Percentiles rank a stretch among this genome's conserved stretches.
These are phyloP conservation scores for Drosophila subquinaria DNA, from an alignment of 2,888 invertebrate genomes.

Conservation along the genomic window DNA sequence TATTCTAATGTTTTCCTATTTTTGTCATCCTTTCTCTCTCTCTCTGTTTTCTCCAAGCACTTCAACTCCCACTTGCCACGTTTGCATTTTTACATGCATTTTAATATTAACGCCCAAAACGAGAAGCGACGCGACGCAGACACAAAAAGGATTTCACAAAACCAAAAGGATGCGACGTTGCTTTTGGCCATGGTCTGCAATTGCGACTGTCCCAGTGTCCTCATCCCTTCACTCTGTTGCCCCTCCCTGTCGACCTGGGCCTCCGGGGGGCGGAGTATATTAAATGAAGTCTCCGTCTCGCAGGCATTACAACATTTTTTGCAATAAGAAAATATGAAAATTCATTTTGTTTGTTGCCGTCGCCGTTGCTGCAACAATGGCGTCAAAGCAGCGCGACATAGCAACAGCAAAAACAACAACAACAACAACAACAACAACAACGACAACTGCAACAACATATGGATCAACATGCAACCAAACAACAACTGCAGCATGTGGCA, in stretches of 20 bases:
- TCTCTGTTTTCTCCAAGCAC: background rate
- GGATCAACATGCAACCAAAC: slow-evolving; percentile 39
- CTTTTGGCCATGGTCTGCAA: slow-evolving; percentile 74
- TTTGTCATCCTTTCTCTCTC: too few relatives aligned
- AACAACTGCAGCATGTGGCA: slow-evolving; percentile 63
- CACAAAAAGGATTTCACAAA: slow-evolving; percentile 73
- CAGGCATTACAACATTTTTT: slow-evolving; percentile 33
- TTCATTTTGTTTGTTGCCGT: slow-evolving; percentile 62
- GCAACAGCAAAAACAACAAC: slow-evolving; percentile 27
- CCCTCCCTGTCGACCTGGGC: slow-evolving; percentile 7
- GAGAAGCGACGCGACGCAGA: slow-evolving; percentile 69
- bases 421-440: slow-evolving; percentile 24
- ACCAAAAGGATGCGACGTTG: slow-evolving; percentile 77
- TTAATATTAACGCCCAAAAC: slow-evolving; percentile 75
- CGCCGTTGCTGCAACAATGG: slow-evolving; percentile 71
- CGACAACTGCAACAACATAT: slow-evolving; percentile 27
- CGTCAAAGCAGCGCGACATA: slow-evolving; percentile 67
- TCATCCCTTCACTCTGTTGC: background rate
- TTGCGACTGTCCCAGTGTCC: slow-evolving; percentile 58
- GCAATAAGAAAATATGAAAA: slow-evolving; percentile 78
- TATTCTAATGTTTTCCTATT: background rate
- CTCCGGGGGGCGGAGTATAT: slow-evolving; percentile 64
- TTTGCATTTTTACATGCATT: slow-evolving; percentile 78
- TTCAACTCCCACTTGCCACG: slow-evolving; percentile 40
- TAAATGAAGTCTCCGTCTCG: slow-evolving; percentile 74